Evolutionary conservation across 2,888 invertebrate species (phyloP), one percentile per base, ranked within the genome.

Genomic region (Artemia sinica): DNA sequence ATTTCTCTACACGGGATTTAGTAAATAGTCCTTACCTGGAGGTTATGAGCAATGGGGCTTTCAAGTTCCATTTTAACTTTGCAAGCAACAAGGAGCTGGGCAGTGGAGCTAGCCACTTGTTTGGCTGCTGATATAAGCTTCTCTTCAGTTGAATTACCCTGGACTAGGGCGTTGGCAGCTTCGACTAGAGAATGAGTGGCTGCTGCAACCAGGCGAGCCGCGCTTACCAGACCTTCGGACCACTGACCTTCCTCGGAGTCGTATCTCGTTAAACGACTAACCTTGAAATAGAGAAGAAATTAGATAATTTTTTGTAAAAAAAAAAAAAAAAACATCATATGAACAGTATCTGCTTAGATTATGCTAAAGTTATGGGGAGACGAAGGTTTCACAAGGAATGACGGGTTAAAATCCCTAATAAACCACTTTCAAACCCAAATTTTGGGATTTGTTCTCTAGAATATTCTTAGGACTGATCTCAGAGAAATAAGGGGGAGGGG

Each of bases 31-130:
- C 41, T 69, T 74, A 81, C 82, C 79, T 84, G 84, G 58, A 97
- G 81, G 12, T 96, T 84, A 66, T 91, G 86, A 67, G 95, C 96
- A 9, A 92, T 89, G 74, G 92, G 91, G 9, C 94, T 92, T 71
- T 93, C 89, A 1, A 92, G 90, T 80, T 97, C 97, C 0, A 97
- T 95, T 79, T 97, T 97, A 70, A 98, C 96, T 83, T 96, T 95
- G 80, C 98, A 98, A 0, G 98, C 97, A 66, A 99, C 95, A 68
- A 99, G 79, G 69, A 98, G 82, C 76, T 97, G 97, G 0, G 98
- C 98, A 0, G 98, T 99, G 1, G 93, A 92, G 68, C 92, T 89
- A 8, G 98, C 97, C 10, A 98, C 95, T 79, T 91, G 91, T 74
- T 95, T 88, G 5, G 97, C 97, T 18, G 95, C 89, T 1, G 95